These are phyloP conservation scores for Molanna angustata DNA, from an alignment of 2,888 invertebrate genomes.

Conservation along the genomic window DNA sequence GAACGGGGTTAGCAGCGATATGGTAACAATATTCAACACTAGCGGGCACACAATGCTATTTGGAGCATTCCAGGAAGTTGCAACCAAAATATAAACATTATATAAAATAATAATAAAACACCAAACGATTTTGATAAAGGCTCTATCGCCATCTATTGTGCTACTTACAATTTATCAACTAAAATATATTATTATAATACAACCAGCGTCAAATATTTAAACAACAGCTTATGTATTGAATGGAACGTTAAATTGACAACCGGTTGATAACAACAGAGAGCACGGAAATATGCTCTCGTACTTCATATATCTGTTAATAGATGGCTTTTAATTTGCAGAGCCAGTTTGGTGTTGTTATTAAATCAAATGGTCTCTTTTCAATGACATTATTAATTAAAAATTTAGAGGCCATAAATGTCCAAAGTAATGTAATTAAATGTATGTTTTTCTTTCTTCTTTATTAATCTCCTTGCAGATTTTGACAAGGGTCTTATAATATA, in stretches of 20 bases:
- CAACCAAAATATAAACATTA: conserved; percentile 27
- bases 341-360: conserved; percentile 25
- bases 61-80: conserved; percentile 27
- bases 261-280: conserved; percentile 22
- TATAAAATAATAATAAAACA: conserved; percentile 21
- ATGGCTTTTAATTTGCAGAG: conserved; percentile 16
- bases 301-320: conserved; percentile 3
- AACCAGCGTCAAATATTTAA: conserved; percentile 22
- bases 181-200: conserved; percentile 16
- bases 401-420: no score
- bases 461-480: no score
- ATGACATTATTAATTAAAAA: no score
- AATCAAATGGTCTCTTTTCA: no score
- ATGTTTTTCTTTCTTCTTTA: no score
- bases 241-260: conserved; percentile 34
- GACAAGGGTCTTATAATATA: no score
- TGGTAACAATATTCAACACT: conserved; percentile 15
- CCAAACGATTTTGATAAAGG: conserved; percentile 23
- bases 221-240: conserved; percentile 13
- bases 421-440: no score
- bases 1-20: conserved; percentile 1
- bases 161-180: conserved; percentile 25
- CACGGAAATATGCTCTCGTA: neutral
- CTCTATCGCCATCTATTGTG: conserved; percentile 31
- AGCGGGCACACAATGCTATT: conserved; percentile 24